Base-by-base conservation (phyloP, 2,113 vertebrate species). In the Perca schrenkii region DNA sequence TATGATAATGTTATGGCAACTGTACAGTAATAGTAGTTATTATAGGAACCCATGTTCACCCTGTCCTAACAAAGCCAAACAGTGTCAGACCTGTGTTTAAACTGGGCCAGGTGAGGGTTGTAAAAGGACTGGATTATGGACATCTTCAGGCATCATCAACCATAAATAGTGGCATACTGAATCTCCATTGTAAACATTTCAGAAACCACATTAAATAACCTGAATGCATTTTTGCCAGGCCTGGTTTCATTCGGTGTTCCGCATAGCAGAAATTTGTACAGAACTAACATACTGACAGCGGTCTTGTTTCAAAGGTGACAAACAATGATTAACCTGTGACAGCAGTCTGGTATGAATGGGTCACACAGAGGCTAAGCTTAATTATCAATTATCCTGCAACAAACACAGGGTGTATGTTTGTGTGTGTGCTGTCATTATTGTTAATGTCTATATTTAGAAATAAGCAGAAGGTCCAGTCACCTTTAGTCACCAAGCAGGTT, bases 391-490 rank as follows among this genome's bases (percentile, higher is more conserved):
- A 76, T 68, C 70, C 54, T 61, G 62, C 50, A 43, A 31, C 67
- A 86, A 90, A 77, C 62, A 89, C 84, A 72, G 79, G 71, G 86
- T 77, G 77, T 76, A 77, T 40, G 58, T 70, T n/a, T 83, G 77
- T 4, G 40, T 65, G 73, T 67, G 62, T 53, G 43, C 74, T 87
- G 78, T 83, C 65, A 87, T 88, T 86, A 84, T 43, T 63, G 74
- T 47, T 87, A 92, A 91, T 82, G 80, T 80, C 86, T 86, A 31
- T 91, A 80, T 83, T 92, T 80, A 77, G 60, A 69, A 81, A 31
- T 66, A 79, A 70, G 65, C 77, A 72, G 34, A 69, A 74, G 74
- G 67, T 66, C 72, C 82, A 58, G 74, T 77, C 63, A 67, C 54
- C 69, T 66, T 73, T 46, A 70, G 57, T 73, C 71, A 43, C 56